phyloP scores from a whole-genome alignment of 2,888 invertebrate genomes.

The Pterostichus madidus region DNA sequence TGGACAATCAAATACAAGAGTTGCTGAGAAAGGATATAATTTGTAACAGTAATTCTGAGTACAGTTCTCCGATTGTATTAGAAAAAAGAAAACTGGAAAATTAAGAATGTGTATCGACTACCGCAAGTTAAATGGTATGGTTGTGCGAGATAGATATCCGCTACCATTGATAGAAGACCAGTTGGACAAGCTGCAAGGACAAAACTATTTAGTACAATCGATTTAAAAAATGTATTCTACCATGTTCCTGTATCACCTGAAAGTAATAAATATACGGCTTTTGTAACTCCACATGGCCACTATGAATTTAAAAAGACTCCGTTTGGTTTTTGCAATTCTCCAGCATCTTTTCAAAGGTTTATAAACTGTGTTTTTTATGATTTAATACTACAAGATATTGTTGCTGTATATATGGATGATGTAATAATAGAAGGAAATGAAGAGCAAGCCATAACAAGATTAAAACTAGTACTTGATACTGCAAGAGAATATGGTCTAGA shows the following conservation, averaged over 20 bases:
- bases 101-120: slow-evolving; percentile 33
- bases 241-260: slow-evolving; percentile 30
- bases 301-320: slow-evolving; percentile 43
- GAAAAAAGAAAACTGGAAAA: slow-evolving; percentile 23
- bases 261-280: slow-evolving; percentile 25
- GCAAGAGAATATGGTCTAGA: slow-evolving; percentile 19
- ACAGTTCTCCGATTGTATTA: slow-evolving; percentile 33
- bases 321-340: slow-evolving; percentile 36
- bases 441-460: background rate
- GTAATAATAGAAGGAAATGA: slow-evolving; percentile 11
- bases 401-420: slow-evolving; percentile 32
- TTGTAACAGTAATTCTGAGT: slow-evolving; percentile 32
- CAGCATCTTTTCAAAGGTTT: slow-evolving; percentile 19
- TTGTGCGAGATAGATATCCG: slow-evolving; percentile 69
- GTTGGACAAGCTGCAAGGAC: slow-evolving; percentile 69
- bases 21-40: slow-evolving; percentile 27
- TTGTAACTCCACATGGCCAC: slow-evolving; percentile 28
- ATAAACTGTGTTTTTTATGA: slow-evolving; percentile 34
- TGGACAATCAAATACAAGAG: slow-evolving; percentile 37
- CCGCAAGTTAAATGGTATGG: background rate
- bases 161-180: slow-evolving; percentile 72
- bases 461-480: slow-evolving; percentile 10
- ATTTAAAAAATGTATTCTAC: slow-evolving; percentile 31
- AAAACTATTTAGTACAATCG: slow-evolving; percentile 68
- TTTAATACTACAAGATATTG: background rate